A percentile compares a stretch with the other conserved stretches of the same genome.
phyloP scores from a whole-genome alignment of 2,888 invertebrate genomes.

The Hypercompe scribonia region DNA sequence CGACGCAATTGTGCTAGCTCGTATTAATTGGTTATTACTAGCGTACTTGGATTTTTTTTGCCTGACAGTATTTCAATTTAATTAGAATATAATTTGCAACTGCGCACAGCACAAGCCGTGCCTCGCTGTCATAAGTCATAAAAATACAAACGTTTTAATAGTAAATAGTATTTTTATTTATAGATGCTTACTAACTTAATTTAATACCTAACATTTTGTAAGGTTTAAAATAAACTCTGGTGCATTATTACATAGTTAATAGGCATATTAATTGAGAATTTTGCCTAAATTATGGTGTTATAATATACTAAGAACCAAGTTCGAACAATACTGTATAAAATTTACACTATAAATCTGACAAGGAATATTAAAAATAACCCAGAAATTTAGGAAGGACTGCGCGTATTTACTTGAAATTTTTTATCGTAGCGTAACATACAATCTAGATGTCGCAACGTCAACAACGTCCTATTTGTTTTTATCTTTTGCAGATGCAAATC shows the following conservation, averaged over 20 bases:
- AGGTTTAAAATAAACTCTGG: background rate
- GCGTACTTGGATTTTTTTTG: conserved; percentile 34
- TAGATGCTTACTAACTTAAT: background rate
- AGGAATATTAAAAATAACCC: background rate
- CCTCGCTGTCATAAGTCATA: background rate
- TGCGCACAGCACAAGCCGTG: background rate
- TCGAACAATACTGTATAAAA: background rate
- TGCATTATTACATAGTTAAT: background rate
- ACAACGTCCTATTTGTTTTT: background rate
- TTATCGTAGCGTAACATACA: background rate
- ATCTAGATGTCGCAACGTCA: background rate
- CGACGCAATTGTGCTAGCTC: conserved; percentile 31
- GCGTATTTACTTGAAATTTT: background rate
- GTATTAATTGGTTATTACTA: conserved; percentile 52
- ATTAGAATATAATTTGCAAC: conserved; percentile 42
- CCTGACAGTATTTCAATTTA: conserved; percentile 36
- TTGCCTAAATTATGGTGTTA: background rate
- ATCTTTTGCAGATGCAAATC: background rate
- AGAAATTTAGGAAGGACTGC: background rate
- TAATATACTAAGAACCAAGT: no score
- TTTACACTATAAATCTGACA: background rate
- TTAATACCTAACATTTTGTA: background rate
- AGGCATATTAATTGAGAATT: background rate
- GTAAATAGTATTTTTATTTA: background rate
- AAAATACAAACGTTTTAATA: background rate